Conservation (phyloP, 2,888 invertebrate genomes). For the Gibbula magus region DNA sequence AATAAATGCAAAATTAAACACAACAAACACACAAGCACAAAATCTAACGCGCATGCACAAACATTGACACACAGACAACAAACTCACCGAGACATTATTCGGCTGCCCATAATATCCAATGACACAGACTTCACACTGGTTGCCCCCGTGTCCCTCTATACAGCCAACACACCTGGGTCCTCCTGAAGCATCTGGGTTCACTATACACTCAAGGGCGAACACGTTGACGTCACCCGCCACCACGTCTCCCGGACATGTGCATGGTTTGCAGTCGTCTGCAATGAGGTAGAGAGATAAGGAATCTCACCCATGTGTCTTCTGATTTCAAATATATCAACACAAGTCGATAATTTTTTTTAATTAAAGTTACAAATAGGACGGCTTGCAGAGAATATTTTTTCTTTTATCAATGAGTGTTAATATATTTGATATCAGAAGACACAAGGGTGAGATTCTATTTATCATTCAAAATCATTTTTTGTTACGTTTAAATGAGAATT, state of each 20-base stretch:
- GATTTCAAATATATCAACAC: neutral
- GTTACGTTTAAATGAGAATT: no score
- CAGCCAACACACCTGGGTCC: constrained; percentile 46
- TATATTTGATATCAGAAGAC: no score
- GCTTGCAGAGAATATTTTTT: no score
- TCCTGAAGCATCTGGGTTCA: neutral
- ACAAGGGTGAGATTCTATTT: no score
- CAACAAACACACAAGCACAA: neutral
- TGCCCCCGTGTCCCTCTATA: constrained; percentile 48
- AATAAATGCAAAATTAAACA: neutral
- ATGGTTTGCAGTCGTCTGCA: constrained; percentile 57
- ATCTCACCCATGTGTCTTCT: no score
- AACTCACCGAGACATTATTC: constrained; percentile 43
- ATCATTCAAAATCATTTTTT: no score
- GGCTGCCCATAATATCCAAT: constrained; percentile 52
- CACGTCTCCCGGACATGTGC: constrained; percentile 60
- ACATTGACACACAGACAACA: neutral
- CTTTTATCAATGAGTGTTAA: no score
- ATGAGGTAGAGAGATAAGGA: neutral
- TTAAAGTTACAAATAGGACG: neutral
- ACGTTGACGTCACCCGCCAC: constrained; percentile 48
- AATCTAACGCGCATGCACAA: no score
- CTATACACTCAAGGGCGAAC: constrained; percentile 48
- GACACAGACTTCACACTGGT: constrained; percentile 52
- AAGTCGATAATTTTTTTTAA: neutral